Conservation (phyloP, 2,888 invertebrate genomes). For the Rhagonycha fulva region DNA sequence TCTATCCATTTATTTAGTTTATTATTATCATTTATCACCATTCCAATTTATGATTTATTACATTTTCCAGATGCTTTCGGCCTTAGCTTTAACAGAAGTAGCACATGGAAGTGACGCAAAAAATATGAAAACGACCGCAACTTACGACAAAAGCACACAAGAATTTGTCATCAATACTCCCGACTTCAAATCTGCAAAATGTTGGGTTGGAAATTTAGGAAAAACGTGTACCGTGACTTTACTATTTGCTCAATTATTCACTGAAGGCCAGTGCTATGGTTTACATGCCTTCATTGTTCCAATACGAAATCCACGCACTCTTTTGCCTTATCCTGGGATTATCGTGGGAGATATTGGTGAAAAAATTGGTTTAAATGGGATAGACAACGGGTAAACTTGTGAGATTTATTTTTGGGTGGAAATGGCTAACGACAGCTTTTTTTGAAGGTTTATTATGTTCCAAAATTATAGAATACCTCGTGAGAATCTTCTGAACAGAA, state of each 20-base stretch:
- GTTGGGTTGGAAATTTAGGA: constrained; percentile 92
- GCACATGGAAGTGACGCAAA: constrained; percentile 95
- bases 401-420: background rate
- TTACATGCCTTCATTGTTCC: constrained; percentile 90
- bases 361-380: constrained; percentile 88
- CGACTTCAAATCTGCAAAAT: constrained; percentile 94
- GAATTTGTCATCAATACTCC: constrained; percentile 90
- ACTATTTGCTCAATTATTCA: constrained; percentile 88
- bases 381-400: constrained; percentile 81
- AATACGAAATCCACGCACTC: constrained; percentile 75
- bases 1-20: too few species aligned
- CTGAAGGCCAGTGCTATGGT: constrained; percentile 79
- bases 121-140: constrained; percentile 87
- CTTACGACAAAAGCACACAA: constrained; percentile 75
- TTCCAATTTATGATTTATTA: too few species aligned
- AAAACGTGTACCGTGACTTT: constrained; percentile 85
- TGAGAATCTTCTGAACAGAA: constrained; percentile 82
- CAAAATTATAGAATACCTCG: constrained; percentile 85
- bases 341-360: constrained; percentile 91
- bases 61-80: constrained; percentile 67
- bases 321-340: constrained; percentile 81
- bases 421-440: background rate
- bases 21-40: too few species aligned
- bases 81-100: constrained; percentile 90
- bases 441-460: constrained; percentile 79